phyloP scores from a whole-genome alignment of 2,888 invertebrate species.

The Drosophila eohydei region DNA sequence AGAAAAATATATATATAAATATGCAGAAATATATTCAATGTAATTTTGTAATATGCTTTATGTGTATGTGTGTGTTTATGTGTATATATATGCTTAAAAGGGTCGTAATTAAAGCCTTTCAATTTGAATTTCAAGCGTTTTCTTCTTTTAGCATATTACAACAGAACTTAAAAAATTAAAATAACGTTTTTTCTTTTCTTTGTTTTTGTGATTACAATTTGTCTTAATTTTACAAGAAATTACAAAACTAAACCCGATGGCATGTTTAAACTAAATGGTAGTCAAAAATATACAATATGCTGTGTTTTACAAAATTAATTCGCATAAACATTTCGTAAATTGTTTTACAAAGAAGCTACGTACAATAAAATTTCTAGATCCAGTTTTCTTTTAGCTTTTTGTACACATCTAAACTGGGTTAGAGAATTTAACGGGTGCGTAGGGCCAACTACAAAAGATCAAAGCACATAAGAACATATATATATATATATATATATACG shows the following conservation, averaged over 20 bases:
- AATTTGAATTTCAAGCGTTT: conserved; percentile 56
- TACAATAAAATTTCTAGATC: conserved; percentile 46
- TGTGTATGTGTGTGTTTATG: conserved; percentile 13
- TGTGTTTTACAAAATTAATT: conserved; percentile 43
- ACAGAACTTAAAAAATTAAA: conserved; percentile 71
- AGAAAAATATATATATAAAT: conserved; percentile 32
- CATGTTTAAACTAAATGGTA: conserved; percentile 71
- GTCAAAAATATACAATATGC: conserved; percentile 69
- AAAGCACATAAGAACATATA: conserved; percentile 42
- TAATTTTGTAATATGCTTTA: conserved; percentile 51
- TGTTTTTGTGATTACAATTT: conserved; percentile 34
- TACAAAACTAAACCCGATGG: conserved; percentile 73
- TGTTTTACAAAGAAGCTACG: conserved; percentile 45
- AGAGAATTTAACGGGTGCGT: conserved; percentile 35
- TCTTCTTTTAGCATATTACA: conserved; percentile 59
- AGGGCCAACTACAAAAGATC: conserved; percentile 47
- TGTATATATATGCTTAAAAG: conserved; percentile 34
- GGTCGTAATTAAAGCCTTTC: conserved; percentile 55
- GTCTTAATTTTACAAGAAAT: conserved; percentile 49
- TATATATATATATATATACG: conserved; percentile 32
- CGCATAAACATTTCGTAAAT: conserved; percentile 38
- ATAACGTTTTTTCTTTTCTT: conserved; percentile 60
- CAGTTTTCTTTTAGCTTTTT: conserved; percentile 54
- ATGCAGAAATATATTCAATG: conserved; percentile 30
- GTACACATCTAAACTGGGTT: conserved; percentile 68